Evolutionary conservation across 2,113 vertebrate species (phyloP), one percentile per base, ranked within the genome.

Genomic region (Prunella fulvescens): DNA sequence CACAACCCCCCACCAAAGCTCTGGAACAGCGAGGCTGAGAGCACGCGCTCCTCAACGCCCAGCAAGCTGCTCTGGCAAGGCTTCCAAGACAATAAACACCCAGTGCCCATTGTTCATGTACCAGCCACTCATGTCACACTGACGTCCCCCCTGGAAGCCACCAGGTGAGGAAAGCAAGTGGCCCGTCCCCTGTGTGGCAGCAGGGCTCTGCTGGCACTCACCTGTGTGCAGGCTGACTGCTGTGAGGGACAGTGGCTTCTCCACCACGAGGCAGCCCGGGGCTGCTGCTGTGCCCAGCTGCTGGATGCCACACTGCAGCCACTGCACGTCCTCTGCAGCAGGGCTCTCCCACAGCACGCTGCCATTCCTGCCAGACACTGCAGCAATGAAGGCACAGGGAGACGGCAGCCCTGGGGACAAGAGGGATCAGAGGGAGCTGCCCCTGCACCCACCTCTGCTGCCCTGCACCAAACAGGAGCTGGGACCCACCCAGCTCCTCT

Each of bases 331-430:
- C 31, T 98, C 95, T 2, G 95, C 96, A 50, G 98, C 95, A 1
- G 98, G 98, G 47, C 42, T 93, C 84, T 98, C 97, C 99, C 99
- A 99, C 22, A 99, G 97, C 0, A 69, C 74, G 8, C 90, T 88
- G 67, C 99, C 99, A 0, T 98, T 97, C 3, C 98, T 99, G 67
- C 99, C 99, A 0, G 98, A 99, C 81, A 98, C 96, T 0, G 98
- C 99, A 6, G 97, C 44, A 18, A 99, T 0, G 28, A 99, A 98
- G 92, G 98, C 82, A 70, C 99, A 99, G 0, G 98, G 98, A 7
- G 98, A 95, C 3, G 96, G 83, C 54, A 99, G 97, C 81, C 98
- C 99, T 99, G 97, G 5, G 74, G 60, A 86, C 60, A 71, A 45
- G 22, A 94, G 44, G 50, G 2, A 11, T 89, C 80, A 95, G 35